phyloP scores from a whole-genome alignment of 1,140 invertebrate species.

The Alviniconcha marisindica region DNA sequence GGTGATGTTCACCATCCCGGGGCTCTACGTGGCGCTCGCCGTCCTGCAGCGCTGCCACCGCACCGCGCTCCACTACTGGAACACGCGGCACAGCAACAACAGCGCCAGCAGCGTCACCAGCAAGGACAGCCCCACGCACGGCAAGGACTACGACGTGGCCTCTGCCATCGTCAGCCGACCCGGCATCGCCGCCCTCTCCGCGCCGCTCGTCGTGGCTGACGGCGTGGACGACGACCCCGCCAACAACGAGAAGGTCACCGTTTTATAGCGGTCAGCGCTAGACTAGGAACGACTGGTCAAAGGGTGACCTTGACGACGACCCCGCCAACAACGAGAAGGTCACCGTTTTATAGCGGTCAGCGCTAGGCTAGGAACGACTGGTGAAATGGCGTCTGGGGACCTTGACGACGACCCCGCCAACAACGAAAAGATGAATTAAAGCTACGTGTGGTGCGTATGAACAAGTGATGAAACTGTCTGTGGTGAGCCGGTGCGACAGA shows the following conservation, averaged over 20 bases:
- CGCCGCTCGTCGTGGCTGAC: conserved; percentile 70
- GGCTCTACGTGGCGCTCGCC: conserved; percentile 65
- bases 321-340: conserved; percentile 66
- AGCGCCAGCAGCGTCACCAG: conserved; percentile 54
- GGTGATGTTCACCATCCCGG: conserved; percentile 72
- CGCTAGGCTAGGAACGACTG: background rate
- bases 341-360: conserved; percentile 65
- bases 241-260: conserved; percentile 69
- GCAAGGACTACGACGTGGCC: conserved; percentile 66
- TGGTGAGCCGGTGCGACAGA: too few species aligned
- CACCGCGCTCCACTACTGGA: conserved; percentile 55
- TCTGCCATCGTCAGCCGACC: conserved; percentile 70
- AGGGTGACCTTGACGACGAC: too few species aligned
- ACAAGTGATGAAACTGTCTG: too few species aligned
- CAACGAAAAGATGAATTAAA: too few species aligned
- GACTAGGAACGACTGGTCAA: too few species aligned
- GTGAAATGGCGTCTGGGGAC: too few species aligned
- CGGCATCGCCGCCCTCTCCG: conserved; percentile 70
- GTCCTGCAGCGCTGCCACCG: conserved; percentile 58
- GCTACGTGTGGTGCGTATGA: too few species aligned
- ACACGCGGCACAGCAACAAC: conserved; percentile 61
- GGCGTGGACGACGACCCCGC: conserved; percentile 62
- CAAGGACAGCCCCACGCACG: conserved; percentile 50
- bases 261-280: conserved; percentile 59
- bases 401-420: too few species aligned